Evolutionary conservation across 2,113 vertebrate genomes (phyloP).

Genomic region (Camelus dromedarius): DNA sequence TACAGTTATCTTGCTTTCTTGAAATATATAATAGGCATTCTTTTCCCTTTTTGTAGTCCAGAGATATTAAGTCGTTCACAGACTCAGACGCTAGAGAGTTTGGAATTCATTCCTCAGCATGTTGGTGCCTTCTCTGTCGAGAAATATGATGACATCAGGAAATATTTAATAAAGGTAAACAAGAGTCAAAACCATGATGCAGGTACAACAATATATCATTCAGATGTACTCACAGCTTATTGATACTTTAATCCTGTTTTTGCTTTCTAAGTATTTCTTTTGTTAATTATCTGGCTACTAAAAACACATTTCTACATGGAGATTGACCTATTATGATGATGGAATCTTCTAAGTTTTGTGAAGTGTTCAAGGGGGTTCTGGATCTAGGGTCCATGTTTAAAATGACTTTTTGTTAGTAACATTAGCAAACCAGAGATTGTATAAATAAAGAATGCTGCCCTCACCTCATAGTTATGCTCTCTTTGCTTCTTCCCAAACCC

Average conservation of each 20-base stretch:
- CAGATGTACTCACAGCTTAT: neutral
- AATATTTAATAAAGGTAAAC: constrained; percentile 96
- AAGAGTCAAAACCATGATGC: neutral
- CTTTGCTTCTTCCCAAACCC: neutral
- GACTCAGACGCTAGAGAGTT: constrained; percentile 94
- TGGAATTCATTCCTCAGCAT: constrained; percentile 96
- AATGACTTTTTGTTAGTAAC: constrained; percentile 15
- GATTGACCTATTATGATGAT: neutral
- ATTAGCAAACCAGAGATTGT: neutral
- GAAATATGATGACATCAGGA: constrained; percentile 93
- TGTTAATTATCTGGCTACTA: neutral
- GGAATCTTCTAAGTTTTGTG: constrained; percentile 36
- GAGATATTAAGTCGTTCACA: constrained; percentile 93
- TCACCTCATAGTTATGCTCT: neutral
- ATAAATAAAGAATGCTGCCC: neutral
- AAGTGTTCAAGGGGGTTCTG: neutral
- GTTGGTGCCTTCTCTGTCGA: constrained; percentile 93
- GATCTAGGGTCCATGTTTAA: neutral
- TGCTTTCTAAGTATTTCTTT: neutral
- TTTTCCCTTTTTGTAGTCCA: constrained; percentile 83
- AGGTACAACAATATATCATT: neutral
- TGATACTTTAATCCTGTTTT: neutral
- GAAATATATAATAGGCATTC: constrained; percentile 54
- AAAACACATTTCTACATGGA: neutral
- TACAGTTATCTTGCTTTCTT: constrained; percentile 35